Percentiles rank a stretch among this genome's conserved stretches.
phyloP scores from a whole-genome alignment of 2,888 invertebrate species.

The Parnassius mnemosyne region DNA sequence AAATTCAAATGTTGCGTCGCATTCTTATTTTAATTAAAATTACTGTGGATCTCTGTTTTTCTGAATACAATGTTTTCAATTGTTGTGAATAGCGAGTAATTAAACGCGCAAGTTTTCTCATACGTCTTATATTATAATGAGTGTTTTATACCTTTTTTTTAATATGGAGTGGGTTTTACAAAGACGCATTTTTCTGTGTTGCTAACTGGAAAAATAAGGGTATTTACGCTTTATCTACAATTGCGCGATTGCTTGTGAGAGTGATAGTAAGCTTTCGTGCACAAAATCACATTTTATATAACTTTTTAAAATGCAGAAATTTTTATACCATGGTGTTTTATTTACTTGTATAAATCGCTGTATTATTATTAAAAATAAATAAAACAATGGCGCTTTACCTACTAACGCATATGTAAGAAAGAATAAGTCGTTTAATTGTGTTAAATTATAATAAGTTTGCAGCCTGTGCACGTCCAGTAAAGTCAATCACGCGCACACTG shows the following conservation, averaged over 20 bases:
- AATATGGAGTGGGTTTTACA: too few relatives aligned
- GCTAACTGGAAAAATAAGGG: neutral
- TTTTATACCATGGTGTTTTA: neutral
- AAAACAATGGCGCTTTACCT: too few relatives aligned
- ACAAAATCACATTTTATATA: neutral
- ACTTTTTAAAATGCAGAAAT: neutral
- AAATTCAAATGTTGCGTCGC: slow-evolving; percentile 18
- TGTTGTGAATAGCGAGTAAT: slow-evolving; percentile 2
- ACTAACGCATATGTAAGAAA: too few relatives aligned
- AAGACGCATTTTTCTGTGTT: neutral
- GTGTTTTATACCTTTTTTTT: neutral
- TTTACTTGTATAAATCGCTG: too few relatives aligned
- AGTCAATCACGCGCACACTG: too few relatives aligned
- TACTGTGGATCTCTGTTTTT: slow-evolving; percentile 13
- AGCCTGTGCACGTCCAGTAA: too few relatives aligned
- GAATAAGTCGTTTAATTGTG: too few relatives aligned
- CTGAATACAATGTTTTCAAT: slow-evolving; percentile 9
- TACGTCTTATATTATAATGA: neutral
- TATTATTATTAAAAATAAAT: too few relatives aligned
- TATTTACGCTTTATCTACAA: neutral
- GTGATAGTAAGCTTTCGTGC: neutral
- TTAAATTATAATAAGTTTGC: too few relatives aligned
- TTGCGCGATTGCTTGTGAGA: neutral
- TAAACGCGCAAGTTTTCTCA: slow-evolving; percentile 10
- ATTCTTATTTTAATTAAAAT: slow-evolving; percentile 18